Evolutionary conservation across 2,113 vertebrate genomes (phyloP).

Genomic region (Cyprinodon variegatus): DNA sequence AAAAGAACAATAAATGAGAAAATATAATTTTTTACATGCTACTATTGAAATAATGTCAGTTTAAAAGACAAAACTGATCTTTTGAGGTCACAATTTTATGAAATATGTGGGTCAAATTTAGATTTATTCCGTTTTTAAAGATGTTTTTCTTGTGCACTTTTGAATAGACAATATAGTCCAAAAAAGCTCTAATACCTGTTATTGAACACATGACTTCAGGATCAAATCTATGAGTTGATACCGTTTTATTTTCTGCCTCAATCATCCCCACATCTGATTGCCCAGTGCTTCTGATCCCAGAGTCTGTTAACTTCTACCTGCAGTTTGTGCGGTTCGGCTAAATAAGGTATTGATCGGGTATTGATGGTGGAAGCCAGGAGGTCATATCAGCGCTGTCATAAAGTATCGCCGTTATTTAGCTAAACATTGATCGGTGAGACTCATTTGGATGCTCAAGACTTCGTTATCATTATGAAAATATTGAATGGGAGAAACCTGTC

Average conservation of each 20-base stretch:
- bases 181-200: too few species aligned
- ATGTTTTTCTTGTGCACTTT: too few species aligned
- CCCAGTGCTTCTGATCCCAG: neutral
- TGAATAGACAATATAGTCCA: too few species aligned
- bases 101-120: too few species aligned
- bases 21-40: too few species aligned
- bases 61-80: too few species aligned
- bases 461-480: constrained; percentile 31
- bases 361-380: constrained; percentile 1
- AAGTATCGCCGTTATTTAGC: constrained; percentile 35
- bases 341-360: constrained; percentile 50
- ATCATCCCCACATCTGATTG: neutral
- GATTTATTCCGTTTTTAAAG: too few species aligned
- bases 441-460: neutral
- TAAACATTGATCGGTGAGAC: constrained; percentile 18
- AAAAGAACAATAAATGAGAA: too few species aligned
- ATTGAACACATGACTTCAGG: too few species aligned
- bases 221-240: neutral
- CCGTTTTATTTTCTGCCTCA: neutral
- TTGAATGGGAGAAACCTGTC: constrained; percentile 6
- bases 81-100: too few species aligned
- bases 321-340: constrained; percentile 16
- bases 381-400: constrained; percentile 23
- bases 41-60: too few species aligned
- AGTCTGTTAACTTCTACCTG: constrained; percentile 7